Evolutionary conservation across 2,113 vertebrate species (phyloP).

Genomic region (Misgurnus mizolepis): DNA sequence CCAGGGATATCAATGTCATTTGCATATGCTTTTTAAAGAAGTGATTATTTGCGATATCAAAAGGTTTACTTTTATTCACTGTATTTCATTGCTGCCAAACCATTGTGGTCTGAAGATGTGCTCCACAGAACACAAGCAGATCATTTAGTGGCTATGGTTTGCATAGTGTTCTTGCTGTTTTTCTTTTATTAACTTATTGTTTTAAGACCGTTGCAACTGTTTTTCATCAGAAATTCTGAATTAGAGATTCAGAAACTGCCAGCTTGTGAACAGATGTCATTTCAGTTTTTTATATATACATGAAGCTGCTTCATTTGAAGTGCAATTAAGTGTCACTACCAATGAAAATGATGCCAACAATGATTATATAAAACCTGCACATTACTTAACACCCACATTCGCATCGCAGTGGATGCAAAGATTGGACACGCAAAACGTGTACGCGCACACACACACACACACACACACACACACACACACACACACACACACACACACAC

Average conservation of each 20-base stretch:
- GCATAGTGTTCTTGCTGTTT: constrained; percentile 8
- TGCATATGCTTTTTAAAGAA: neutral
- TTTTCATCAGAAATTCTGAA: constrained; percentile 2
- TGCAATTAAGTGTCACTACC: constrained; percentile 13
- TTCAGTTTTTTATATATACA: constrained; percentile 9
- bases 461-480: neutral
- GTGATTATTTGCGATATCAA: neutral
- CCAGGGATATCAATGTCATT: constrained; percentile 20
- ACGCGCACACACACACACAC: neutral
- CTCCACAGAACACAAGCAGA: constrained; percentile 1
- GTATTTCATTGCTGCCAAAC: neutral
- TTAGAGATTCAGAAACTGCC: neutral
- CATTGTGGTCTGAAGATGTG: neutral
- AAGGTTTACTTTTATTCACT: constrained; percentile 7
- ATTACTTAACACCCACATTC: constrained; percentile 13
- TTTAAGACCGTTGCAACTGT: neutral
- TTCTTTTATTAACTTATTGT: neutral
- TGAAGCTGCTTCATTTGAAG: constrained; percentile 19
- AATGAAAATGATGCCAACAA: neutral
- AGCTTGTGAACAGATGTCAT: neutral
- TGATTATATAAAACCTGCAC: neutral
- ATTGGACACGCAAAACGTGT: constrained; percentile 4
- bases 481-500: neutral
- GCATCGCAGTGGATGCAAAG: constrained; percentile 7
- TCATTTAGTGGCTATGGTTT: constrained; percentile 20